Conservation (phyloP, 1,140 invertebrate species). For the Drosophila burlai region DNA sequence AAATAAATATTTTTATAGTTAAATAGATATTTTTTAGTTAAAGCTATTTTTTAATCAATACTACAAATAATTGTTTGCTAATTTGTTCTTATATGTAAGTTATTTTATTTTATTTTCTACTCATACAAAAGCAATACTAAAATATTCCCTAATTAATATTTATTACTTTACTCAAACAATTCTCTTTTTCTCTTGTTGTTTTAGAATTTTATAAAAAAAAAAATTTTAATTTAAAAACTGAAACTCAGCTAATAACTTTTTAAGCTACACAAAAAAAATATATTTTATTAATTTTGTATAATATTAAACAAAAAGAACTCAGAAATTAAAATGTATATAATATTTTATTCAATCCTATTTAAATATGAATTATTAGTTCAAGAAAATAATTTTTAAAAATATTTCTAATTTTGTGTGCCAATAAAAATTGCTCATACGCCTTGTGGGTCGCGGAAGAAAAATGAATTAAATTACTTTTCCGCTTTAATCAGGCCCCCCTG, state of each 20-base stretch:
- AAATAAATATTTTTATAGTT: background rate
- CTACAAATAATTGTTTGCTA: background rate
- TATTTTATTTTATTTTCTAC: too few species aligned
- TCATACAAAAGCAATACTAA: background rate
- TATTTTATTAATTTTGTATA: background rate
- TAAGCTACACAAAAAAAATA: background rate
- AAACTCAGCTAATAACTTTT: background rate
- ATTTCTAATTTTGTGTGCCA: background rate
- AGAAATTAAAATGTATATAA: background rate
- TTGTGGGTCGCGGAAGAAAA: background rate
- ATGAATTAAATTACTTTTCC: background rate
- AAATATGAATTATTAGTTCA: background rate
- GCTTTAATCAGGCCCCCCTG: background rate
- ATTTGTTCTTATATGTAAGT: background rate
- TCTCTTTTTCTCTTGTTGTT: too few species aligned
- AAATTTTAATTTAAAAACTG: too few species aligned
- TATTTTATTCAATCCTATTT: too few species aligned
- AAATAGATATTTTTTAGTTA: background rate
- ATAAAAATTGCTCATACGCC: conserved; percentile 12
- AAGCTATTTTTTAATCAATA: background rate
- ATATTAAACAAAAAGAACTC: background rate
- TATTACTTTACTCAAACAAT: too few species aligned
- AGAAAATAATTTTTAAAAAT: background rate
- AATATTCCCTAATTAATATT: background rate
- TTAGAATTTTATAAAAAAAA: too few species aligned